Percentiles rank a stretch among this genome's conserved stretches.
phyloP scores from a whole-genome alignment of 2,888 invertebrate species.

The Latrodectus hesperus region DNA sequence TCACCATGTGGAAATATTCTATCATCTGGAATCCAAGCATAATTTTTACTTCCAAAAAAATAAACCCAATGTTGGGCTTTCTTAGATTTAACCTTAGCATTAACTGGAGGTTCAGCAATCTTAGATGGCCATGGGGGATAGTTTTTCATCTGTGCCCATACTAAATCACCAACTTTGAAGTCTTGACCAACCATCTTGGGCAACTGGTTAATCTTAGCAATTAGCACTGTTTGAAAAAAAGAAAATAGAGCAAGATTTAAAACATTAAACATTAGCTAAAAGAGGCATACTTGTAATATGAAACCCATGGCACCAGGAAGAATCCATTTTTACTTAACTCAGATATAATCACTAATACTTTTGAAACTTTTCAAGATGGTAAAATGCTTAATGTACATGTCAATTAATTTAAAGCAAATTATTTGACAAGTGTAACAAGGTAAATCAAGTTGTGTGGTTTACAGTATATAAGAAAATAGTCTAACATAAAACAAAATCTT shows the following conservation, averaged over 20 bases:
- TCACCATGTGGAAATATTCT: constrained; percentile 88
- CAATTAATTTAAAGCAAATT: too few relatives aligned
- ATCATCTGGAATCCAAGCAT: constrained; percentile 90
- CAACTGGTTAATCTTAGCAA: background rate
- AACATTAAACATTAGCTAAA: background rate
- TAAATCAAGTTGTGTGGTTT: too few relatives aligned
- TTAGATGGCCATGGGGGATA: constrained; percentile 39
- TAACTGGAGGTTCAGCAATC: constrained; percentile 16
- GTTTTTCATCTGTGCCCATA: constrained; percentile 46
- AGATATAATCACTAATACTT: too few relatives aligned
- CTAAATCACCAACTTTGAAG: constrained; percentile 39
- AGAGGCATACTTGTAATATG: background rate
- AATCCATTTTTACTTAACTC: too few relatives aligned
- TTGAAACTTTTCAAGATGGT: too few relatives aligned
- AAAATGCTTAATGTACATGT: too few relatives aligned
- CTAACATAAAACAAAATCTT: too few relatives aligned
- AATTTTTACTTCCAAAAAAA: constrained; percentile 70
- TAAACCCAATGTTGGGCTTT: constrained; percentile 66
- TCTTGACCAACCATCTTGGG: constrained; percentile 25
- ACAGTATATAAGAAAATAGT: too few relatives aligned
- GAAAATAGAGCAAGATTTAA: background rate
- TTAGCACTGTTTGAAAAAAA: background rate
- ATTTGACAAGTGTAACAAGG: too few relatives aligned
- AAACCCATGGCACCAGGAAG: background rate
- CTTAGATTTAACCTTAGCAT: background rate